Percentiles rank a stretch among this genome's conserved stretches.
Conservation (phyloP, 1,140 invertebrate species). For the Drosophila virilis region DNA sequence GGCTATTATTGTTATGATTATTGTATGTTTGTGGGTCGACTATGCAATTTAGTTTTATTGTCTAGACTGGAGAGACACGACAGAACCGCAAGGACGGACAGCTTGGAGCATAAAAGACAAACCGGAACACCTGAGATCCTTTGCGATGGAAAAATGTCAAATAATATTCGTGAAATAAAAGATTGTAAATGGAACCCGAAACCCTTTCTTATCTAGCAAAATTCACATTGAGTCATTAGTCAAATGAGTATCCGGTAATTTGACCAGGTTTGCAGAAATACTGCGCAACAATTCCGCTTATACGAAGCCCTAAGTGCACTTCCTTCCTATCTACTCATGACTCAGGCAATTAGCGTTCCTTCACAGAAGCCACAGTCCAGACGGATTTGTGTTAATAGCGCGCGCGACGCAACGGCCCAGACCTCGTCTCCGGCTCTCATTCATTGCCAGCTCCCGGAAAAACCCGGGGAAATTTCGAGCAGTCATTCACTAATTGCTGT, state of each 20-base stretch:
- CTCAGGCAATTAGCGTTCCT: slow-evolving; percentile 68
- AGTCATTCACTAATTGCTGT: slow-evolving; percentile 67
- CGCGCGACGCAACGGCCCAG: slow-evolving; percentile 14
- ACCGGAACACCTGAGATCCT: slow-evolving; percentile 36
- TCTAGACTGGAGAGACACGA: slow-evolving; percentile 15
- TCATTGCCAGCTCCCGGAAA: slow-evolving; percentile 68
- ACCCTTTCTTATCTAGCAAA: slow-evolving; percentile 44
- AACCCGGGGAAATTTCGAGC: slow-evolving; percentile 63
- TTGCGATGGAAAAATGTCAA: slow-evolving; percentile 50
- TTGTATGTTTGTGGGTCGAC: slow-evolving; percentile 69
- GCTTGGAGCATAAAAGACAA: slow-evolving; percentile 37
- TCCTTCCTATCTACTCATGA: slow-evolving; percentile 46
- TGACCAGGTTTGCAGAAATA: slow-evolving; percentile 69
- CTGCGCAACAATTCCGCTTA: slow-evolving; percentile 66
- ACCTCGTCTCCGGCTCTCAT: slow-evolving; percentile 53
- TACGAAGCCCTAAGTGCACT: slow-evolving; percentile 61
- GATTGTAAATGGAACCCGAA: slow-evolving; percentile 11
- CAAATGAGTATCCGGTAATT: slow-evolving; percentile 69
- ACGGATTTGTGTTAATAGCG: slow-evolving; percentile 78
- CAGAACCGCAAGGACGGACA: slow-evolving; percentile 48
- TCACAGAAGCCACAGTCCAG: slow-evolving; percentile 36
- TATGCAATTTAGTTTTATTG: slow-evolving; percentile 65
- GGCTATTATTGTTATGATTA: slow-evolving; percentile 79
- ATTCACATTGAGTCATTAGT: slow-evolving; percentile 59
- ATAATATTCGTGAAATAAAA: slow-evolving; percentile 11